Percentiles rank a stretch among this genome's conserved stretches.
Conservation (phyloP, 2,888 invertebrate genomes). For the Erebia ligea region DNA sequence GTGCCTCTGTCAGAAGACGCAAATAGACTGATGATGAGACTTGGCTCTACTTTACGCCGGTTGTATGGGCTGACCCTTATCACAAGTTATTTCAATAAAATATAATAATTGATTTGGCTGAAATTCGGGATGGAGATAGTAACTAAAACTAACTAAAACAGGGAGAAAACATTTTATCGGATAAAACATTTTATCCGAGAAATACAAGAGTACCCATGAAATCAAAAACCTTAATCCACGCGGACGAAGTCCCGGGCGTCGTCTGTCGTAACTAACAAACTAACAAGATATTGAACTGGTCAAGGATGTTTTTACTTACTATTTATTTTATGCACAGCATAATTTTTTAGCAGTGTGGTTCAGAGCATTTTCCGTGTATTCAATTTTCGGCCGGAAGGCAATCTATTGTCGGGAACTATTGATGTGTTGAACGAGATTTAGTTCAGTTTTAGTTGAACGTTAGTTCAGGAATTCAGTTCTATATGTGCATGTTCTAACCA, state of each 20-base stretch:
- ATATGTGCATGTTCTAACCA: constrained; percentile 12
- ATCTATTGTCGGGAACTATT: constrained; percentile 36
- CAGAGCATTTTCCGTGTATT: constrained; percentile 25
- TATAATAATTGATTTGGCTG: too few species aligned
- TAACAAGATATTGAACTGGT: neutral
- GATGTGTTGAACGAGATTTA: constrained; percentile 40
- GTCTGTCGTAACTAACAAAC: too few species aligned
- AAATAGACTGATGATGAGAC: neutral
- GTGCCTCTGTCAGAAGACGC: neutral
- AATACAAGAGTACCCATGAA: too few species aligned
- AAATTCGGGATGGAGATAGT: too few species aligned
- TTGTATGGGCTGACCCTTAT: too few species aligned
- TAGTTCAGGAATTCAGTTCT: constrained; percentile 20
- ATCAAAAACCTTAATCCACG: too few species aligned
- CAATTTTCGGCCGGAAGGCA: constrained; percentile 38
- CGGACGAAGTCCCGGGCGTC: too few species aligned
- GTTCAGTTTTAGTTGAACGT: constrained; percentile 34
- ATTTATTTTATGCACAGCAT: constrained; percentile 15
- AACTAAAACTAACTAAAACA: too few species aligned
- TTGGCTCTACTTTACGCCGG: too few species aligned
- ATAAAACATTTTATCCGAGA: too few species aligned
- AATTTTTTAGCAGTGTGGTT: constrained; percentile 21
- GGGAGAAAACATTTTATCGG: too few species aligned
- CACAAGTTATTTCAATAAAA: too few species aligned
- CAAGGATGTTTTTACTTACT: neutral